These are phyloP conservation scores for Halichoerus grypus DNA, from an alignment of 2,113 vertebrate genomes.

Conservation along the genomic window DNA sequence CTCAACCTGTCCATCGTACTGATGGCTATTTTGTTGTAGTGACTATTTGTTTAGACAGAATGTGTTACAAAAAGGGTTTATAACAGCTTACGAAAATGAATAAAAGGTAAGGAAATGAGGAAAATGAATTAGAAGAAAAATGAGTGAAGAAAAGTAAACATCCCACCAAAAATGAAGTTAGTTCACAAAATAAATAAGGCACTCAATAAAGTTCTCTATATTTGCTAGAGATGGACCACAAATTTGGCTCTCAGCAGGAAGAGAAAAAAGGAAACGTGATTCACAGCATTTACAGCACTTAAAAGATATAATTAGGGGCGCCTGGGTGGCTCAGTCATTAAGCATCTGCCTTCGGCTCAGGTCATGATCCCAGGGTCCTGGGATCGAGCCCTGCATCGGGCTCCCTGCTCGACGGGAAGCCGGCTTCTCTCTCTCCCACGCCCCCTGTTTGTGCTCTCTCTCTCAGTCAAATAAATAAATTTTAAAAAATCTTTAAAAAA, in stretches of 20 bases:
- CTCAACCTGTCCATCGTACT: background rate
- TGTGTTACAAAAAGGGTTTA: conserved; percentile 17
- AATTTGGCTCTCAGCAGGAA: conserved; percentile 38
- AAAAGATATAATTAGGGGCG: background rate
- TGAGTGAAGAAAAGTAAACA: conserved; percentile 53
- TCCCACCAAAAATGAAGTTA: conserved; percentile 46
- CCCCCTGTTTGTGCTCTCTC: no score
- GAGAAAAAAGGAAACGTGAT: conserved; percentile 49
- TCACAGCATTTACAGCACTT: background rate
- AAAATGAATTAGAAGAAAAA: conserved; percentile 73
- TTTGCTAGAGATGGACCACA: conserved; percentile 56
- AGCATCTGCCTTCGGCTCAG: no score
- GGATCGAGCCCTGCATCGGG: no score
- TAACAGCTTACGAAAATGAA: conserved; percentile 60
- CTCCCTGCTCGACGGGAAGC: no score
- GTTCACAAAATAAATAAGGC: conserved; percentile 66
- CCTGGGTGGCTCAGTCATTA: no score
- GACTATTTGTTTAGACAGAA: conserved; percentile 53
- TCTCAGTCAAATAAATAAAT: no score
- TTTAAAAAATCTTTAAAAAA: no score
- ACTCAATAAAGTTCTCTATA: background rate
- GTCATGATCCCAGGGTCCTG: no score
- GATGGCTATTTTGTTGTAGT: conserved; percentile 24
- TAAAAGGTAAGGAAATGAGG: conserved; percentile 62
- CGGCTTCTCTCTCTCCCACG: no score